phyloP scores from a whole-genome alignment of 2,888 invertebrate genomes.

The Chrysodeixis includens region DNA sequence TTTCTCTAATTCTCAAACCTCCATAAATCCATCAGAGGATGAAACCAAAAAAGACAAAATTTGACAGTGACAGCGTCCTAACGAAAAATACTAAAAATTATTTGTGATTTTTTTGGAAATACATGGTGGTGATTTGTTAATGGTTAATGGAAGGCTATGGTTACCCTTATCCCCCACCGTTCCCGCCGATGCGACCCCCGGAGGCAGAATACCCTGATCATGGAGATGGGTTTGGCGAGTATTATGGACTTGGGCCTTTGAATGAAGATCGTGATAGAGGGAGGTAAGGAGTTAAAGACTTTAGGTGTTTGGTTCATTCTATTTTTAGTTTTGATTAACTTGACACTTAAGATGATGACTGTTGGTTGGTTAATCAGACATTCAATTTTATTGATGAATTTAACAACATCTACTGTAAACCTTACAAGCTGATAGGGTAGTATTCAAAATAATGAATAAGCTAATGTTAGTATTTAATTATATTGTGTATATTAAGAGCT shows the following conservation, averaged over 20 bases:
- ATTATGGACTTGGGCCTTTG: constrained; percentile 72
- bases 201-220: constrained; percentile 76
- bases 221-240: constrained; percentile 82
- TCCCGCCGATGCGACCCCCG: constrained; percentile 64
- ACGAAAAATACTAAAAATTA: constrained; percentile 58
- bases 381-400: no score
- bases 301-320: no score
- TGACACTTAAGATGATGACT: no score
- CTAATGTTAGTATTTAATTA: no score
- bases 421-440: no score
- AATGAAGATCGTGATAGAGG: constrained; percentile 63
- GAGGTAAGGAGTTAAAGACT: constrained; percentile 49
- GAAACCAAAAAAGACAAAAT: constrained; percentile 60
- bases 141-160: constrained; percentile 77
- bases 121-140: constrained; percentile 54
- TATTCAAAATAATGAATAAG: no score
- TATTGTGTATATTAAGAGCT: no score
- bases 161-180: constrained; percentile 72
- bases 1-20: not conserved
- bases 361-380: not conserved
- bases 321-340: no score
- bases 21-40: constrained; percentile 16
- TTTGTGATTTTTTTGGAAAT: constrained; percentile 56
- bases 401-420: no score
- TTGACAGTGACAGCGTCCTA: constrained; percentile 66